Base-by-base conservation (phyloP, 2,113 vertebrate genomes). In the Anguilla rostrata region DNA sequence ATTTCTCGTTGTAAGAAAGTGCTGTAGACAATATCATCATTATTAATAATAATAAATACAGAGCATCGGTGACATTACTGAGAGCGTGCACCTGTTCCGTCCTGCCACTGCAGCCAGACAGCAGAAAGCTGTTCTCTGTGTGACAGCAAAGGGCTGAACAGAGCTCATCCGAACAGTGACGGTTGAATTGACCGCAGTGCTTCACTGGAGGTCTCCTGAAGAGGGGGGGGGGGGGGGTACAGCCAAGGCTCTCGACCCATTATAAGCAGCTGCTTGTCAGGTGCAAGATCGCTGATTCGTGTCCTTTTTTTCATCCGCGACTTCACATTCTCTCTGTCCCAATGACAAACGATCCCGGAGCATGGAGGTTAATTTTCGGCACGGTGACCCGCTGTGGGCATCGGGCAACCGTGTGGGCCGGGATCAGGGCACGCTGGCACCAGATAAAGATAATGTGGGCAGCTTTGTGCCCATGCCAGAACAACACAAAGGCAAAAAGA, bases 281-380 rank as follows among this genome's bases (percentile, higher is more conserved):
- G 57, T 46, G 80, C 46, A 49, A 22, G 39, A 81, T 20, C 41
- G 81, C 85, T 75, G 80, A 83, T 63, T 87, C 81, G 29, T 39
- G 34, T 22, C 15, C 81, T 34, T 34, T 34, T 34, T 34, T 78
- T 2, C 20, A 6, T 78, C 81, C 34, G n/a, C n/a, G 63, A 56
- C 29, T 78, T n/a, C 34, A 18, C 20, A n/a, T 87, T 83, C 41
- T 83, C 34, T 34, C 34, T 34, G 34, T 83, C 46, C 29, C 81
- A 78, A 43, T 57, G 22, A 85, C 7, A 56, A 20, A n/a, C 12
- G 43, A 26, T 39, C 40, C 75, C 71, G 34, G 15, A 6, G n/a
- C 40, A 0, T 14, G 6, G 22, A 16, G 56, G 53, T 22, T n/a
- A 40, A 86, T 39, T 34, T 34, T 34, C 63, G 56, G 41, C 11